Percentiles rank a stretch among this genome's conserved stretches.
Conservation (phyloP, 2,888 invertebrate species). For the Torymus texanus region DNA sequence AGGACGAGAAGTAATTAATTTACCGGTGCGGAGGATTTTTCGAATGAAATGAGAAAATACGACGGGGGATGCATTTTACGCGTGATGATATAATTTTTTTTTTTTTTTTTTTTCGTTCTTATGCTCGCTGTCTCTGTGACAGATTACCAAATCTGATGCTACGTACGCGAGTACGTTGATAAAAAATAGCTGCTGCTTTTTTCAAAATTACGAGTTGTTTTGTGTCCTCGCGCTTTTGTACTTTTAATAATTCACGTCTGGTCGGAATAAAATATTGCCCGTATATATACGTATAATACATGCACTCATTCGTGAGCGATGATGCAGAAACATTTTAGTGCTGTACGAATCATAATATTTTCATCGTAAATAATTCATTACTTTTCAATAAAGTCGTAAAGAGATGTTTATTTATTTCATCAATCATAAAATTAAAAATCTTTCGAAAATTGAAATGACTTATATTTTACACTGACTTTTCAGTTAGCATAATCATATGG, state of each 20-base stretch:
- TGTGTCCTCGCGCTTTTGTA: not conserved
- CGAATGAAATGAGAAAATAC: conserved; percentile 2
- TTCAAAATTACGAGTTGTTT: conserved; percentile 18
- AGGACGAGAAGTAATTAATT: conserved; percentile 13
- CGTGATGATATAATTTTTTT: conserved; percentile 8
- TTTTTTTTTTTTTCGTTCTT: not conserved
- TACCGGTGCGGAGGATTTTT: not conserved
- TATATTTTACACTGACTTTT: too few relatives aligned
- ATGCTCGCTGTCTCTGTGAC: not conserved
- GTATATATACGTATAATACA: too few relatives aligned
- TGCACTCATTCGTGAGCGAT: too few relatives aligned
- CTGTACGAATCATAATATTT: too few relatives aligned
- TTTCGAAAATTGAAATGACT: too few relatives aligned
- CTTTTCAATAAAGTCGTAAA: too few relatives aligned
- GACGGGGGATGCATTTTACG: not conserved
- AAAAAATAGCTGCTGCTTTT: conserved; percentile 31
- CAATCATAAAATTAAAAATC: too few relatives aligned
- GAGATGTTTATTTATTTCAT: too few relatives aligned
- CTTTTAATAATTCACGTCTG: not conserved
- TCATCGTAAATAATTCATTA: too few relatives aligned
- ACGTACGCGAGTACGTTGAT: not conserved
- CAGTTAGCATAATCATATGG: too few relatives aligned
- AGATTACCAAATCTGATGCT: conserved; percentile 4
- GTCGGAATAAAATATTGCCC: too few relatives aligned
- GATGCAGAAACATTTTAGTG: too few relatives aligned